Evolutionary conservation across 2,888 invertebrate species (phyloP).

Genomic region (Aphrophora alni): DNA sequence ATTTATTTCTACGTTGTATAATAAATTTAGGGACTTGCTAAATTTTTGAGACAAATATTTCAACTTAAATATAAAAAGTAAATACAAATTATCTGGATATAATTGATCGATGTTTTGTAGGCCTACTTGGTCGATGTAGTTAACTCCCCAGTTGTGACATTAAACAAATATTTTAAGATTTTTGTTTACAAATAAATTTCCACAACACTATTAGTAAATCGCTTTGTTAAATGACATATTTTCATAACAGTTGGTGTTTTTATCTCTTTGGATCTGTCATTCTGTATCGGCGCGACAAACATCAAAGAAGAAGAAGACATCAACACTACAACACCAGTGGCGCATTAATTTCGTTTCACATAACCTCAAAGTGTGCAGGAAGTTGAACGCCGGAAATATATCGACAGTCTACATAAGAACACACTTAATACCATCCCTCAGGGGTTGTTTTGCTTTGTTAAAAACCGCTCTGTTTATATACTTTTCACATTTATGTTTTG

Average conservation of each 20-base stretch:
- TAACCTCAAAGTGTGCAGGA: not conserved
- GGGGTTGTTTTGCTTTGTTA: not conserved
- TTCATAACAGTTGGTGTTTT: not conserved
- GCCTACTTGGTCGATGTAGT: too few relatives aligned
- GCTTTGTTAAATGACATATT: not conserved
- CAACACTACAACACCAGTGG: not conserved
- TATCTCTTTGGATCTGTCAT: not conserved
- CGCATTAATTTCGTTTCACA: not conserved
- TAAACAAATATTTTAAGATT: not conserved
- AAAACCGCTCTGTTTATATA: not conserved
- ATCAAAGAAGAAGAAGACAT: not conserved
- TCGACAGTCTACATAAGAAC: slow-evolving; percentile 27
- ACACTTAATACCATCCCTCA: slow-evolving; percentile 20
- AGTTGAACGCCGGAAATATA: not conserved
- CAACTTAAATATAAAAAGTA: too few relatives aligned
- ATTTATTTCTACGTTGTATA: too few relatives aligned
- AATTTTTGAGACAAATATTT: too few relatives aligned
- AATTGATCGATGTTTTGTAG: too few relatives aligned
- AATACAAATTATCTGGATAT: too few relatives aligned
- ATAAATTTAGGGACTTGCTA: too few relatives aligned
- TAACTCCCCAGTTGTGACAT: not conserved
- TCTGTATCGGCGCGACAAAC: not conserved
- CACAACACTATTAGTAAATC: not conserved
- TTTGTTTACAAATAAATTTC: not conserved
- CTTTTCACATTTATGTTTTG: slow-evolving; percentile 17